Evolutionary conservation across 2,113 vertebrate species (phyloP).

Genomic region (Erythrolamprus reginae): DNA sequence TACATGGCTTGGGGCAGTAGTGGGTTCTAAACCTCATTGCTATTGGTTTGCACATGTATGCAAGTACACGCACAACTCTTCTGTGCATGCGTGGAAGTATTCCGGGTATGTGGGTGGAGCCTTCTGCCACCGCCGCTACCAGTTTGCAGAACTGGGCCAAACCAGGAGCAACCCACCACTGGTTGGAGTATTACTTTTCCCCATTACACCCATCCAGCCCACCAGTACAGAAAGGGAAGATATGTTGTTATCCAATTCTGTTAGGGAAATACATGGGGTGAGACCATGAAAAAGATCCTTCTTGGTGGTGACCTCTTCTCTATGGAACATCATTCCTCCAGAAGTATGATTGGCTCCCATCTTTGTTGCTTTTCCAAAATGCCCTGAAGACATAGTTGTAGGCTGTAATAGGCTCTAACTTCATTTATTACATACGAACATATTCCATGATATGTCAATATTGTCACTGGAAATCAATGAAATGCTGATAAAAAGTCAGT

Average conservation of each 20-base stretch:
- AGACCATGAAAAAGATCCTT: background rate
- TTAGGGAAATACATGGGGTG: background rate
- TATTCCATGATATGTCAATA: background rate
- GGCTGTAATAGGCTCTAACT: background rate
- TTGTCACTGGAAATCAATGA: background rate
- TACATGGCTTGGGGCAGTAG: background rate
- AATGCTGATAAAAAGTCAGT: background rate
- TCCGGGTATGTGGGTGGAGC: too few species aligned
- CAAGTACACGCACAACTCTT: too few species aligned
- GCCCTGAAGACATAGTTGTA: too few species aligned
- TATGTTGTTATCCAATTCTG: background rate
- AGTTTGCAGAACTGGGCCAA: too few species aligned
- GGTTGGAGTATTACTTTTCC: background rate
- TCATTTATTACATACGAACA: background rate
- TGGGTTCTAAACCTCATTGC: too few species aligned
- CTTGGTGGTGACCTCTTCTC: background rate
- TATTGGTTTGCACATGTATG: too few species aligned
- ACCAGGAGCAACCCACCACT: too few species aligned
- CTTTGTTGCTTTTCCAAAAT: too few species aligned
- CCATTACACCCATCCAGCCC: background rate
- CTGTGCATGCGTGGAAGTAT: too few species aligned
- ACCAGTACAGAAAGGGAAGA: background rate
- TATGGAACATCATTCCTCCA: too few species aligned
- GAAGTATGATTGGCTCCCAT: too few species aligned
- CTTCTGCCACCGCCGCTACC: too few species aligned